These are phyloP conservation scores for Exephanes ischioxanthus DNA, from an alignment of 2,888 invertebrate genomes.

Conservation along the genomic window DNA sequence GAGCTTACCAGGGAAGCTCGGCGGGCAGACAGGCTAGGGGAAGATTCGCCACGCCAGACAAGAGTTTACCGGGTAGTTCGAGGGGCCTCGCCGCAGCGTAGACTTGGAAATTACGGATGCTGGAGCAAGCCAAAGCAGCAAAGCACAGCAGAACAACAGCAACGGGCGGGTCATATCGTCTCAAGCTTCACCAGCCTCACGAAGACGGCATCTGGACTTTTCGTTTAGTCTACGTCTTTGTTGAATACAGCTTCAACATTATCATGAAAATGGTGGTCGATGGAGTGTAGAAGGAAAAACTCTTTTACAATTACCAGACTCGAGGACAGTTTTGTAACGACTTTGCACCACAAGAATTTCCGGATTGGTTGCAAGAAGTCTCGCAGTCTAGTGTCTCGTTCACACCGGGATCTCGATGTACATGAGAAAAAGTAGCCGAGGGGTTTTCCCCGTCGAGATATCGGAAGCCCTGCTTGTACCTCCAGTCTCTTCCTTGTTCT, in stretches of 20 bases:
- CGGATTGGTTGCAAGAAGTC: constrained; percentile 17
- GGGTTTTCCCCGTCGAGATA: constrained; percentile 55
- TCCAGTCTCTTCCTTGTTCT: constrained; percentile 30
- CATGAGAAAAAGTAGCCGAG: constrained; percentile 57
- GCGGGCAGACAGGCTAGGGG: constrained; percentile 14
- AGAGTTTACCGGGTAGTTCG: constrained; percentile 69
- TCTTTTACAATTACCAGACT: neutral
- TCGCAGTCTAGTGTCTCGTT: constrained; percentile 46
- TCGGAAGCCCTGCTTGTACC: constrained; percentile 63
- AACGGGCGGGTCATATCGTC: constrained; percentile 22
- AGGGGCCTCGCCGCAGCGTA: constrained; percentile 70
- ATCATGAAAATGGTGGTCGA: neutral
- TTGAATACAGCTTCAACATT: constrained; percentile 28
- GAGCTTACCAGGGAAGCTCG: constrained; percentile 65
- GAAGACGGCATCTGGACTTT: constrained; percentile 49
- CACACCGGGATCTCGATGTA: constrained; percentile 68
- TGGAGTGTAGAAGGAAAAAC: neutral
- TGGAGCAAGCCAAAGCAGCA: constrained; percentile 36
- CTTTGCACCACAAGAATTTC: constrained; percentile 31
- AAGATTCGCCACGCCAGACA: constrained; percentile 42
- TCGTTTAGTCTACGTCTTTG: constrained; percentile 40
- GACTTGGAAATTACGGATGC: constrained; percentile 79
- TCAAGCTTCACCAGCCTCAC: constrained; percentile 20
- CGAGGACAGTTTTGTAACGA: neutral
- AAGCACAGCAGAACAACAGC: constrained; percentile 27